Conservation (phyloP, 2,113 vertebrate species). For the Bungarus multicinctus region DNA sequence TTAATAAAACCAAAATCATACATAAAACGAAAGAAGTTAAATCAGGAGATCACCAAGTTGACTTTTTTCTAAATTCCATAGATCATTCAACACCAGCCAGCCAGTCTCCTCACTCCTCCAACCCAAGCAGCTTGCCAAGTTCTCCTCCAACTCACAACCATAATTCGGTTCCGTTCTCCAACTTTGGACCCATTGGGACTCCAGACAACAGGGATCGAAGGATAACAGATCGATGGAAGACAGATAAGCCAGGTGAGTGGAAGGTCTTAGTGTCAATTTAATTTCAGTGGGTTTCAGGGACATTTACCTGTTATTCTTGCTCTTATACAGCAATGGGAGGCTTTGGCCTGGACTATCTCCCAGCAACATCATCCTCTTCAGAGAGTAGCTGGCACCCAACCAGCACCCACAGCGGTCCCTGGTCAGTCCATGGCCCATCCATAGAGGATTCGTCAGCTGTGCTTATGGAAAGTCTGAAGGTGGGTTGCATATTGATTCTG, state of each 20-base stretch:
- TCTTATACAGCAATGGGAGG: conserved; percentile 77
- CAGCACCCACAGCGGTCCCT: conserved; percentile 76
- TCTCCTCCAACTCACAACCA: conserved; percentile 97
- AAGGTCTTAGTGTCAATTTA: fast-evolving
- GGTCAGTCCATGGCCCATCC: conserved; percentile 86
- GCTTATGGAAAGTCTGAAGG: conserved; percentile 97
- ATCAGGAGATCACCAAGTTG: conserved; percentile 1
- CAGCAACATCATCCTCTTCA: conserved; percentile 74
- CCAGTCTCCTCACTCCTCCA: conserved; percentile 98
- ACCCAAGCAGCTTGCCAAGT: conserved; percentile 96
- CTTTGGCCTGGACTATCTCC: conserved; percentile 93
- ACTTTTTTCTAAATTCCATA: conserved; percentile 52
- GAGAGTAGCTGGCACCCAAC: conserved; percentile 92
- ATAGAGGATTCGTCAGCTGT: conserved; percentile 94
- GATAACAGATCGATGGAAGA: conserved; percentile 90
- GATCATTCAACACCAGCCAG: conserved; percentile 99
- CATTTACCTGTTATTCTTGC: conserved; percentile 7
- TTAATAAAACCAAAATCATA: background rate
- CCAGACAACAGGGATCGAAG: conserved; percentile 92
- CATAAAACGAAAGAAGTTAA: background rate
- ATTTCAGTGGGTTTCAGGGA: background rate
- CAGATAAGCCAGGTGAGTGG: conserved; percentile 86
- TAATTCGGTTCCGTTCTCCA: conserved; percentile 87
- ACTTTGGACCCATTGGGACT: conserved; percentile 95
- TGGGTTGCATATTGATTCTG: conserved; percentile 44